Conservation (phyloP, 2,797 vertebrate species). For the Phylloscopus collybita region DNA sequence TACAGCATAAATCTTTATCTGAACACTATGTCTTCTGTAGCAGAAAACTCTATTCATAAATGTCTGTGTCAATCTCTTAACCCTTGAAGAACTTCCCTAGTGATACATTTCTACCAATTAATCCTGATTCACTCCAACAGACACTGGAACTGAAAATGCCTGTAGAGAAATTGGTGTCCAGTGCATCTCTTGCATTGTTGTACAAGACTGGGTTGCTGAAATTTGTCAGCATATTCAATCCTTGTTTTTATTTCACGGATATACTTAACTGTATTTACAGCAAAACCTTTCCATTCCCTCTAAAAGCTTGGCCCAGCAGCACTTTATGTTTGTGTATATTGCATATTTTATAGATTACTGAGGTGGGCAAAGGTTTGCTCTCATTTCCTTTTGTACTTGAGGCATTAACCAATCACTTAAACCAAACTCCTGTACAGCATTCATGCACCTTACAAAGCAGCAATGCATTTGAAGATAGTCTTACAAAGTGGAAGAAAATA, state of each 20-base stretch:
- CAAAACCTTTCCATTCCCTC: not conserved
- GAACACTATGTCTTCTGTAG: not conserved
- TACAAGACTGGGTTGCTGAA: not conserved
- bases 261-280: not conserved
- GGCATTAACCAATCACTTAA: conserved; percentile 24
- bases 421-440: not conserved
- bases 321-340: not conserved
- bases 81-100: not conserved
- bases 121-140: not conserved
- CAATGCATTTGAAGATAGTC: not conserved
- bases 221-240: not conserved
- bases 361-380: not conserved
- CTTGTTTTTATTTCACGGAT: not conserved
- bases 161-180: not conserved
- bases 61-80: not conserved
- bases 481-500: conserved; percentile 45
- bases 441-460: conserved; percentile 1
- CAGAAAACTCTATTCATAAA: not conserved
- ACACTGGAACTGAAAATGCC: not conserved
- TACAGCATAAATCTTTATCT: not conserved
- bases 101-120: not conserved
- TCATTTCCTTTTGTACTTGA: conserved; percentile 6
- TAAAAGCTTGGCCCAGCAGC: not conserved
- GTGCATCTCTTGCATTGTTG: accelerated
- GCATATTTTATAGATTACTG: not conserved